A percentile compares a stretch with the other conserved stretches of the same genome.
phyloP scores from a whole-genome alignment of 2,797 vertebrate genomes.

The Potorous gilbertii region DNA sequence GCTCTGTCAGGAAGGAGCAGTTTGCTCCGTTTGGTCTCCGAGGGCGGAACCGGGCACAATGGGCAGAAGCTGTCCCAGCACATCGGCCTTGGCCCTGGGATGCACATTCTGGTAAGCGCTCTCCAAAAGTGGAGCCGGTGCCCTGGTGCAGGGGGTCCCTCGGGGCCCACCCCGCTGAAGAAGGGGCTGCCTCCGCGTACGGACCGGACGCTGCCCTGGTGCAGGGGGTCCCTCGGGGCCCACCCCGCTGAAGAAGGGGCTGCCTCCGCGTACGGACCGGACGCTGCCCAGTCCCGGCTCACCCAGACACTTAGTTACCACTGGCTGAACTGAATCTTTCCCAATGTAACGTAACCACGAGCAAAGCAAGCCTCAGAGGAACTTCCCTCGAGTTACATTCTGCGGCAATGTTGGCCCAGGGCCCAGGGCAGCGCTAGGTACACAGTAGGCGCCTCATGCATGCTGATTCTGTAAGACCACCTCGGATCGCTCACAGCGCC shows the following conservation, averaged over 20 bases:
- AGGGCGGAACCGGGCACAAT: neutral
- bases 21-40: no score
- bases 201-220: no score
- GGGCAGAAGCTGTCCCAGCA: neutral
- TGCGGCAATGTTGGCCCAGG: neutral
- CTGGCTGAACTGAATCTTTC: neutral
- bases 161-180: no score
- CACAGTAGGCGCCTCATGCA: neutral
- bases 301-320: neutral
- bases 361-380: neutral
- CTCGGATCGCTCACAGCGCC: neutral
- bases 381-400: neutral
- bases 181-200: no score
- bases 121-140: no score
- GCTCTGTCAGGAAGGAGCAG: no score
- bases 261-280: no score
- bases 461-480: neutral
- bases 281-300: neutral
- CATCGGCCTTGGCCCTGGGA: neutral
- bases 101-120: neutral
- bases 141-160: no score
- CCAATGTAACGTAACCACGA: neutral
- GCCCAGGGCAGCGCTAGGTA: neutral
- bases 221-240: no score
- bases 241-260: no score